Evolutionary conservation across 2,888 invertebrate genomes (phyloP).

Genomic region (Acrobasis suavella): DNA sequence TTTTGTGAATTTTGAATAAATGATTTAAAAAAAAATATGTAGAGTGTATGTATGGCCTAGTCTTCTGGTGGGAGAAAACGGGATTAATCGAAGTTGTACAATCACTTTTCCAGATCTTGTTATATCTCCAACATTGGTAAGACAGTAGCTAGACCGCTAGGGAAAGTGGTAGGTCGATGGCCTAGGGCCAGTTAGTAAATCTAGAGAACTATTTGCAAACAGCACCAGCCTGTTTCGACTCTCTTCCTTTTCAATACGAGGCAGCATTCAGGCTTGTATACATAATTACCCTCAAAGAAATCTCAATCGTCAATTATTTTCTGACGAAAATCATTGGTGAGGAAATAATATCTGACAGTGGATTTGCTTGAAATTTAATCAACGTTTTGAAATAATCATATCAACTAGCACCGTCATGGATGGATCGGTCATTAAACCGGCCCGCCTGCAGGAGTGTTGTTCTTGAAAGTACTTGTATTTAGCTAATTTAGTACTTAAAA

Average conservation of each 20-base stretch:
- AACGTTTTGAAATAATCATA: no score
- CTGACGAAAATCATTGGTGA: no score
- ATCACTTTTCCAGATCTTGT: neutral
- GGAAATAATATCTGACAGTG: no score
- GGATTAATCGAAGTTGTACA: neutral
- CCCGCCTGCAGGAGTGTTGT: neutral
- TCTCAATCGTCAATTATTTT: no score
- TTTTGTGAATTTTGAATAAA: no score
- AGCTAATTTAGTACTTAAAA: neutral
- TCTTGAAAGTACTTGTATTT: no score
- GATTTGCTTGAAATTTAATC: no score
- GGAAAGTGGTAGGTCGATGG: slow-evolving; percentile 53
- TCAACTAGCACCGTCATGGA: no score
- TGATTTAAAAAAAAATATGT: no score
- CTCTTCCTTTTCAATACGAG: slow-evolving; percentile 23
- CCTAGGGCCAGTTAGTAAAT: slow-evolving; percentile 29
- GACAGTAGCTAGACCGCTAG: slow-evolving; percentile 5
- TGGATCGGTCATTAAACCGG: neutral
- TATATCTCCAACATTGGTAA: slow-evolving; percentile 1
- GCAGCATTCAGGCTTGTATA: neutral
- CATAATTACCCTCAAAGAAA: no score
- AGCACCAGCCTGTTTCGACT: slow-evolving; percentile 12
- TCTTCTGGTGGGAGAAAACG: no score
- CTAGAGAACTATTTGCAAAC: slow-evolving; percentile 14
- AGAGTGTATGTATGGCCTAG: no score